Evolutionary conservation across 2,888 invertebrate genomes (phyloP).

Genomic region (Nomada fabriciana): DNA sequence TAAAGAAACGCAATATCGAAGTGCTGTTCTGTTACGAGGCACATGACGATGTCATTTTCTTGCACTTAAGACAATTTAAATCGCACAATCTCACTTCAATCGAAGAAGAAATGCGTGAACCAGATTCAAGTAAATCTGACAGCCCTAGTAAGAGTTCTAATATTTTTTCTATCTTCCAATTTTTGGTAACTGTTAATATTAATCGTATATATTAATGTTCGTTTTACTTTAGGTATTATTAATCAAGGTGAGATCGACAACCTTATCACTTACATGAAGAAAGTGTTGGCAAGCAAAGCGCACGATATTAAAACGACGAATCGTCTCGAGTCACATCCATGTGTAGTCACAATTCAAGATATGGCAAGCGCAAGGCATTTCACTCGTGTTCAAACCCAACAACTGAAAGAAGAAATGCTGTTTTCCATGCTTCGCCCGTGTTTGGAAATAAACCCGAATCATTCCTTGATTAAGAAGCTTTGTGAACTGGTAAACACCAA

Average conservation of each 20-base stretch:
- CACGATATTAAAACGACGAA: constrained; percentile 93
- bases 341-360: constrained; percentile 97
- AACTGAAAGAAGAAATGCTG: constrained; percentile 92
- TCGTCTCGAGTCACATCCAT: constrained; percentile 95
- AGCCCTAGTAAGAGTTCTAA: constrained; percentile 86
- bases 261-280: constrained; percentile 92
- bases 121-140: constrained; percentile 86
- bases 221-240: constrained; percentile 86
- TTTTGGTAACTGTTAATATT: constrained; percentile 2
- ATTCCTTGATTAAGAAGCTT: constrained; percentile 95
- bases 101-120: constrained; percentile 95
- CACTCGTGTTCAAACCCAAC: constrained; percentile 94
- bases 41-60: constrained; percentile 97
- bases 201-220: neutral
- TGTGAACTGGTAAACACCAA: constrained; percentile 90
- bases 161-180: neutral
- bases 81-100: constrained; percentile 92
- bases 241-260: constrained; percentile 91
- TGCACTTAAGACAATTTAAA: constrained; percentile 94
- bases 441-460: constrained; percentile 96
- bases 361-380: constrained; percentile 99
- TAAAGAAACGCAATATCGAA: constrained; percentile 94
- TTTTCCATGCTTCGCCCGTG: constrained; percentile 95
- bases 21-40: constrained; percentile 98
- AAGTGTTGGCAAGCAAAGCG: constrained; percentile 91